These are phyloP conservation scores for Dynastes maya DNA, from an alignment of 2,888 invertebrate species.

Conservation along the genomic window DNA sequence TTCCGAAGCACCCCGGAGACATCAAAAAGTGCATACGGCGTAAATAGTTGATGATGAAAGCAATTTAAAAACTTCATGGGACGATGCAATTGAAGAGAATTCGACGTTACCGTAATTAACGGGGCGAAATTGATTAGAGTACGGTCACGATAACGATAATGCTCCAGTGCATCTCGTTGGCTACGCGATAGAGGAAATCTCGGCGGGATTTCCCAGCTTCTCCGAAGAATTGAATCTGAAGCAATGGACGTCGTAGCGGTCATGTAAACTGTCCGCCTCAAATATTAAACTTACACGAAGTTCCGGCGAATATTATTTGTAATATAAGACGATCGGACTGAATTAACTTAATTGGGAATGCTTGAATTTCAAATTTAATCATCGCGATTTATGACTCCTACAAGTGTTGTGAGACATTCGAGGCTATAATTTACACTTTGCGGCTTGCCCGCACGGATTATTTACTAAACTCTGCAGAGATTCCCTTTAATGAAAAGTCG, in stretches of 20 bases:
- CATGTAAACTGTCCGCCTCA: slow-evolving; percentile 24
- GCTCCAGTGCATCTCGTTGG: slow-evolving; percentile 12
- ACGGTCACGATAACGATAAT: slow-evolving; percentile 30
- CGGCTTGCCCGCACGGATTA: slow-evolving; percentile 37
- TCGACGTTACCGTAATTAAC: slow-evolving; percentile 37
- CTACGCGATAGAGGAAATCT: slow-evolving; percentile 5
- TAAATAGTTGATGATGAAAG: slow-evolving; percentile 40
- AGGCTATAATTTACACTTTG: slow-evolving; percentile 43
- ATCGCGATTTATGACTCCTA: slow-evolving; percentile 44
- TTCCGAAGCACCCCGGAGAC: neutral
- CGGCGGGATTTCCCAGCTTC: slow-evolving; percentile 7
- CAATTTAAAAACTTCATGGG: slow-evolving; percentile 40
- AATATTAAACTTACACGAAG: slow-evolving; percentile 41
- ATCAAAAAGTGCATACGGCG: slow-evolving; percentile 25
- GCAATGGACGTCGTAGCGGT: slow-evolving; percentile 6
- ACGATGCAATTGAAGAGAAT: slow-evolving; percentile 42
- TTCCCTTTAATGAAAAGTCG: slow-evolving; percentile 45
- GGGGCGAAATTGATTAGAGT: slow-evolving; percentile 37
- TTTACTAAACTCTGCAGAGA: slow-evolving; percentile 46
- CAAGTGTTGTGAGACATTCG: slow-evolving; percentile 45
- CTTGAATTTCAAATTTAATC: slow-evolving; percentile 46
- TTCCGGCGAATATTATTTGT: slow-evolving; percentile 45
- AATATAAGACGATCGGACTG: slow-evolving; percentile 41
- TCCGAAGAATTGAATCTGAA: neutral
- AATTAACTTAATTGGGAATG: slow-evolving; percentile 45